Percentiles rank a stretch among this genome's conserved stretches.
Conservation (phyloP, 2,797 vertebrate species). For the Mallotus villosus region DNA sequence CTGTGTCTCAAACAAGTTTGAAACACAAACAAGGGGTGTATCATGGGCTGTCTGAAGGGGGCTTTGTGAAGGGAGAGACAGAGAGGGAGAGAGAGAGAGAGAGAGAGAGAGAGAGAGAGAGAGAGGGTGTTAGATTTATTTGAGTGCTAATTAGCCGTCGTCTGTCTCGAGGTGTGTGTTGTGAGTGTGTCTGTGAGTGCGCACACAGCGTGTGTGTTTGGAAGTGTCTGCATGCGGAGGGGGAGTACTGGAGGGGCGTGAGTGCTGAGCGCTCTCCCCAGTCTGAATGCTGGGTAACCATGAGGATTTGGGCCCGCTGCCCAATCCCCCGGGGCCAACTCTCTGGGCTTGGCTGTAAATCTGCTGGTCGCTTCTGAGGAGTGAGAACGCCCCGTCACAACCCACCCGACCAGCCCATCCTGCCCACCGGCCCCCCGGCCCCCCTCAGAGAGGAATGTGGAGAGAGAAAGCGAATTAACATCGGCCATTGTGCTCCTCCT, state of each 20-base stretch:
- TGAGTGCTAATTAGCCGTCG: not conserved
- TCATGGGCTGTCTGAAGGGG: constrained; percentile 18
- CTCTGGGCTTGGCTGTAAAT: constrained; percentile 52
- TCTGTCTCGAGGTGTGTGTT: not conserved
- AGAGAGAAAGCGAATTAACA: constrained; percentile 61
- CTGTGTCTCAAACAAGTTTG: not conserved
- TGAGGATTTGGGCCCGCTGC: constrained; percentile 59
- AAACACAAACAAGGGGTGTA: constrained; percentile 15
- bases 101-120: too few species aligned
- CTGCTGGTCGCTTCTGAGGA: constrained; percentile 56
- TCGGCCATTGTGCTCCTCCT: constrained; percentile 46
- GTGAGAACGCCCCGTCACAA: constrained; percentile 49
- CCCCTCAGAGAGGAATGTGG: constrained; percentile 49
- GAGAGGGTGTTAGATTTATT: not conserved
- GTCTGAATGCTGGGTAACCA: constrained; percentile 59
- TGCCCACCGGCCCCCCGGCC: constrained; percentile 46
- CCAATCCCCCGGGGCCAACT: constrained; percentile 53
- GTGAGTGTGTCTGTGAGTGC: constrained; percentile 2
- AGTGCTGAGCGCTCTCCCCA: constrained; percentile 36
- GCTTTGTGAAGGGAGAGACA: not conserved
- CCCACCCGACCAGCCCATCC: constrained; percentile 30
- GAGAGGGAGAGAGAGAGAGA: too few species aligned
- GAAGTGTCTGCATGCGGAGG: not conserved
- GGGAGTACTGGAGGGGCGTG: constrained; percentile 27
- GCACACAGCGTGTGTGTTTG: constrained; percentile 24